Percentiles rank a stretch among this genome's conserved stretches.
phyloP scores from a whole-genome alignment of 92 coral and sea anemone genomes.

The Epizoanthus scotinus region DNA sequence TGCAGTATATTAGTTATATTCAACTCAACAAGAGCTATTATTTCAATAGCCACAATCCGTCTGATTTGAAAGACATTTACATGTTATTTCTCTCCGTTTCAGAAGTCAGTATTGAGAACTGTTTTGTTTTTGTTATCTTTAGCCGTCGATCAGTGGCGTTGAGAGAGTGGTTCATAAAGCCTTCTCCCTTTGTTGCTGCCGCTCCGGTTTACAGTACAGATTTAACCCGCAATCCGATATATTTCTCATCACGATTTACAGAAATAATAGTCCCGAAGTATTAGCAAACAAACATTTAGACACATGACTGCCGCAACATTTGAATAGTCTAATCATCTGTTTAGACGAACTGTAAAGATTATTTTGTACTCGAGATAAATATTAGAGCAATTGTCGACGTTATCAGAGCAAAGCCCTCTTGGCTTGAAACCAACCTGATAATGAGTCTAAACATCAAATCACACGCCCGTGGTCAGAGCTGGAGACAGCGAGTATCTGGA shows the following conservation, averaged over 20 bases:
- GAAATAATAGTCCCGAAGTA: conserved; percentile 14
- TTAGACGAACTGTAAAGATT: background rate
- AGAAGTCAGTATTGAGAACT: too few relatives aligned
- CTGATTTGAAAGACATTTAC: too few relatives aligned
- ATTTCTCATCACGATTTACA: conserved; percentile 17
- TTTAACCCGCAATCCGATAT: conserved; percentile 25
- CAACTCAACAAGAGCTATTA: too few relatives aligned
- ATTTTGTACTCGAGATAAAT: background rate
- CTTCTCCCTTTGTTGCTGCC: conserved; percentile 27
- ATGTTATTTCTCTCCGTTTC: too few relatives aligned
- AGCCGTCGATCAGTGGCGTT: conserved; percentile 1
- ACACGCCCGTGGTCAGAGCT: background rate
- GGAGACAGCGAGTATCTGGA: background rate
- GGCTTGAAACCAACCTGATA: conserved; percentile 21
- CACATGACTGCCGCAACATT: conserved; percentile 1
- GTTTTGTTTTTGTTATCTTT: conserved; percentile 3
- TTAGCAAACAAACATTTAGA: conserved; percentile 18
- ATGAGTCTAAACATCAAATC: conserved; percentile 8
- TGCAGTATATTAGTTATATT: too few relatives aligned
- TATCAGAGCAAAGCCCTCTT: background rate
- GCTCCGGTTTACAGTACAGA: conserved; percentile 13
- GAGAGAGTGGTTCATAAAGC: conserved; percentile 25
- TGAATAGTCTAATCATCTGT: conserved; percentile 7
- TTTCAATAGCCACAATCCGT: too few relatives aligned
- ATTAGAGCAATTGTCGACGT: conserved; percentile 1